Base-by-base conservation (phyloP, 2,113 vertebrate species). In the Chionodraco myersi region DNA sequence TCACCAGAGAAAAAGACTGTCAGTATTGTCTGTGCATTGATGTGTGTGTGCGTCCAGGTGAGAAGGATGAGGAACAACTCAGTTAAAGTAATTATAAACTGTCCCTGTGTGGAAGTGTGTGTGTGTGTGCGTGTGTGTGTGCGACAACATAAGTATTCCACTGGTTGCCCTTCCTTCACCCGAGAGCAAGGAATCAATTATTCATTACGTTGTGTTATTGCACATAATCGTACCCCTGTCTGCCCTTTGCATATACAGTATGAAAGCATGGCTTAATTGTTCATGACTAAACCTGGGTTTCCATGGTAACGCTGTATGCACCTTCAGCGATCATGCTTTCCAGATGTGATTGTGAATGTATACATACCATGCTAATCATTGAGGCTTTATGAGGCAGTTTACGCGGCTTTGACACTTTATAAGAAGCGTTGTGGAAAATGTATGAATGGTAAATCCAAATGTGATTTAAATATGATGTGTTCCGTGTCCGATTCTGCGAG, bases 171-270 rank as follows among this genome's bases (percentile, higher is more conserved):
- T 41, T 72, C 51, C 26, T 34, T 75, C 45, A 77, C 66, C 69
- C 21, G 4, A 59, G 21, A 83, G 45, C 49, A 63, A 49, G n/a
- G 59, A 88, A 85, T 91, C 88, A 89, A 90, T 86, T 91, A 90
- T 92, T 92, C 82, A 91, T 88, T 47, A 75, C 71, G 72, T 86
- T 88, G 74, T 90, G 79, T 87, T 88, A 87, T 85, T 88, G 86
- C 69, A 77, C 72, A 79, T 76, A 79, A 85, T 87, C 70, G 80
- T 62, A 84, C 66, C 64, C 62, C 53, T 82, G 74, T 64, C 74
- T 63, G 23, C 68, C 9, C 58, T 70, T 73, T 82, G 59, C 75
- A 76, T 77, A 65, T 74, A 82, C 59, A 78, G 49, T 48, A 44
- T 10, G 4, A 7, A 73, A 65, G 69, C 61, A 12, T n/a, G 15